Base-by-base conservation (phyloP, 2,888 invertebrate species). In the Philonicus albiceps region DNA sequence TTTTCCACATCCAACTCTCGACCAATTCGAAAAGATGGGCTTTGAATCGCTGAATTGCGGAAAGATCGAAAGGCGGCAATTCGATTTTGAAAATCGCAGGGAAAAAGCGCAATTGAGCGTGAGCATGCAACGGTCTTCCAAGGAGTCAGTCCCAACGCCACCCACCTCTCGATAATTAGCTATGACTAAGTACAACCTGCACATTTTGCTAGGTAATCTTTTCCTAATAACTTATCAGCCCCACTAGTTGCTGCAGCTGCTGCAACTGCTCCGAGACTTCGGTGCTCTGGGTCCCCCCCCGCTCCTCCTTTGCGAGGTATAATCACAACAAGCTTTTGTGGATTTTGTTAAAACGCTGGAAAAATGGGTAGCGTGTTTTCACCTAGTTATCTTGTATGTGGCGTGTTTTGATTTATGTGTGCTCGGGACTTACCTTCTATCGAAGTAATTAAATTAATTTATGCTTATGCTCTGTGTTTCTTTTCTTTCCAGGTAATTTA, bases 401-500 rank as follows among this genome's bases (percentile, higher is more conserved):
- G 84, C 73, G 84, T 84, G 43, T 27, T 84, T 73, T 84, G 84
- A 84, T 84, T 84, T 73, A 84, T 73, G 40, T 22, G 43, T 34
- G 31, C 30, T 83, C 73, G 53, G 19, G 34, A 27, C 31, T 84
- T 84, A 84, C 73, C 84, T 84, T 73, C 73, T 27, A 40, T 73
- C 22, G 72, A 73, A 43, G 31, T 85, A 85, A 85, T 85, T 53
- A 85, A 49, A 53, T 85, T 85, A 75, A 75, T 85, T 85, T 75
- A 53, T 85, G 43, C 72, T 49, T 85, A 19, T 85, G 37, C 43
- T 34, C 73, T 84, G 30, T 64, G 64, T 64, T 81, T 85, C 74
- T 85, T 75, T 34, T 85, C 53, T 85, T 85, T 85, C 8, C 75
- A 85, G 85, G 85, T 85, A 85, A 75, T 81, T 81, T 81, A 81